Conservation (phyloP, 2,888 invertebrate genomes). For the Morpho helenor region DNA sequence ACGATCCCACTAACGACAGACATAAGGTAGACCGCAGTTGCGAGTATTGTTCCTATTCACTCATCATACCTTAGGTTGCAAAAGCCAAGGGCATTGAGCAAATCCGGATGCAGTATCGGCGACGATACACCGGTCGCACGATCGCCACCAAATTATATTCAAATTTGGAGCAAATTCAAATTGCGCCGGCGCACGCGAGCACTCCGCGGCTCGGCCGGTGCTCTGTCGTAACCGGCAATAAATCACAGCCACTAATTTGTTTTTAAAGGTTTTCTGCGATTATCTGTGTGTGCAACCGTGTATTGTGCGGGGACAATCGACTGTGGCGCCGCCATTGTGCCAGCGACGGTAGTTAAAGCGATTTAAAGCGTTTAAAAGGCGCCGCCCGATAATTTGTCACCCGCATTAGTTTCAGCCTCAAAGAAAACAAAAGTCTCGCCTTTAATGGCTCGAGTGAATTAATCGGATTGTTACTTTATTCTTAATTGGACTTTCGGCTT, state of each 20-base stretch:
- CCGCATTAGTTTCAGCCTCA: constrained; percentile 35
- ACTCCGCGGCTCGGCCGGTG: constrained; percentile 38
- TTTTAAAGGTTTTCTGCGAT: constrained; percentile 74
- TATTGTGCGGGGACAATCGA: constrained; percentile 64
- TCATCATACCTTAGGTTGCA: neutral
- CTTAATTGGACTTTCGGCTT: constrained; percentile 48
- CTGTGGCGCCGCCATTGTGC: constrained; percentile 50
- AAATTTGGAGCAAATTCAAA: constrained; percentile 75
- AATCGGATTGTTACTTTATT: constrained; percentile 57
- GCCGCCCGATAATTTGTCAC: constrained; percentile 70
- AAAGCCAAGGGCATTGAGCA: constrained; percentile 16
- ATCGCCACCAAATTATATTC: constrained; percentile 66
- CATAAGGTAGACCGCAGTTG: too few species aligned
- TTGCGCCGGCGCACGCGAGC: constrained; percentile 74
- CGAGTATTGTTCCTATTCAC: too few species aligned
- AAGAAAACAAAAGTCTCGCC: constrained; percentile 56
- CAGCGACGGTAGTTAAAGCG: constrained; percentile 30
- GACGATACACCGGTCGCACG: constrained; percentile 30
- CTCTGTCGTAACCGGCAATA: constrained; percentile 67
- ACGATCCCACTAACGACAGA: too few species aligned
- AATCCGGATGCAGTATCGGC: constrained; percentile 16
- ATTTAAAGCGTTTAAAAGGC: constrained; percentile 38
- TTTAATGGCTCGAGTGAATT: constrained; percentile 63
- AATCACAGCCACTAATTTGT: constrained; percentile 77
- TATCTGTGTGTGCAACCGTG: constrained; percentile 67